Evolutionary conservation across 2,113 vertebrate genomes (phyloP).

Genomic region (Festucalex cinctus): DNA sequence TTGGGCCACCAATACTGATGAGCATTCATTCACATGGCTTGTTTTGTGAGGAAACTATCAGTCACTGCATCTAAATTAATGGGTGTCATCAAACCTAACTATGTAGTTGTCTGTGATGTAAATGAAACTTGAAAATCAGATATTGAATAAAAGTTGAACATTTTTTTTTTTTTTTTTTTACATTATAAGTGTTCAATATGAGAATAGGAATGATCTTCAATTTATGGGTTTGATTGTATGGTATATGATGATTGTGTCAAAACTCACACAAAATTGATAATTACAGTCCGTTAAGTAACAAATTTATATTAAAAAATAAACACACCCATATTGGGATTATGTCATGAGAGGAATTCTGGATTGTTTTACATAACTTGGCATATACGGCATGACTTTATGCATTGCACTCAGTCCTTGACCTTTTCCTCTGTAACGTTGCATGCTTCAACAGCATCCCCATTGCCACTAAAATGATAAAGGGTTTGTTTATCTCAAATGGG

Average conservation of each 20-base stretch:
- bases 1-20: slow-evolving; percentile 69
- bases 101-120: not conserved
- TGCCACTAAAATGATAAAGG: slow-evolving; percentile 20
- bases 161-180: too few species aligned
- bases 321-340: not conserved
- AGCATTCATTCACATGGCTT: slow-evolving; percentile 57
- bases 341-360: not conserved
- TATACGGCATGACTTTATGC: not conserved
- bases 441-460: slow-evolving; percentile 6
- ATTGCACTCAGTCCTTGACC: slow-evolving; percentile 8
- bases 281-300: too few species aligned
- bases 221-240: not conserved
- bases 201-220: not conserved
- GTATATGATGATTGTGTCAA: not conserved
- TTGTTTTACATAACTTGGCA: not conserved
- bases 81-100: not conserved
- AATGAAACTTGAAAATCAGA: not conserved
- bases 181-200: too few species aligned
- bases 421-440: slow-evolving; percentile 4
- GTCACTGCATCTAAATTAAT: slow-evolving; percentile 38
- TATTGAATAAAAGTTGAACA: not conserved
- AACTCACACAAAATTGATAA: too few species aligned
- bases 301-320: not conserved
- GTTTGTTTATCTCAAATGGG: slow-evolving; percentile 38
- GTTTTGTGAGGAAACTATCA: slow-evolving; percentile 55